These are phyloP conservation scores for Danio choprae DNA, from an alignment of 2,797 vertebrate genomes.

Conservation along the genomic window DNA sequence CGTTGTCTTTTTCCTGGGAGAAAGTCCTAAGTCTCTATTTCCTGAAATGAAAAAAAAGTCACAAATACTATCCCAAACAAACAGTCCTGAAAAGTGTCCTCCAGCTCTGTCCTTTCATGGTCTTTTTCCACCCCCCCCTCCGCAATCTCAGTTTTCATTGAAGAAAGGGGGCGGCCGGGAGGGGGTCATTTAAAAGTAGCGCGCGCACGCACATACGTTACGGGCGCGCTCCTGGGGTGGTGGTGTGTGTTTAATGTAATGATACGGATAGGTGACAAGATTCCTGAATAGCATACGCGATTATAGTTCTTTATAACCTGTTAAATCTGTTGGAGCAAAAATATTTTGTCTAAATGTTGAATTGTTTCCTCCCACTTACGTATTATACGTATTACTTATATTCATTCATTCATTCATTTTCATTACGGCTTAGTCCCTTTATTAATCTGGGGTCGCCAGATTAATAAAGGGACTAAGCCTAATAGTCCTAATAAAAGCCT, in stretches of 20 bases:
- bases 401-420: too few species aligned
- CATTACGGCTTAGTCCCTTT: too few species aligned
- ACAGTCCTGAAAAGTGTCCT: slow-evolving; percentile 42
- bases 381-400: too few species aligned
- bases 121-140: slow-evolving; percentile 61
- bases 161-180: slow-evolving; percentile 56
- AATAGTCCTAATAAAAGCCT: too few species aligned
- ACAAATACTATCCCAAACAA: slow-evolving; percentile 26
- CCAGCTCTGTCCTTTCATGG: slow-evolving; percentile 70
- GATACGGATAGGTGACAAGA: not conserved
- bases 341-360: not conserved
- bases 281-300: too few species aligned
- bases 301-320: not conserved
- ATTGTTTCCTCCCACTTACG: too few species aligned
- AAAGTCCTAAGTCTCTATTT: slow-evolving; percentile 6
- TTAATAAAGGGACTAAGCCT: too few species aligned
- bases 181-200: slow-evolving; percentile 20
- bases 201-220: slow-evolving; percentile 47
- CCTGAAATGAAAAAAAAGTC: not conserved
- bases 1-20: not conserved
- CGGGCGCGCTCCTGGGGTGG: slow-evolving; percentile 32
- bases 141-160: slow-evolving; percentile 74
- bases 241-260: slow-evolving; percentile 5
- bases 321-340: not conserved
- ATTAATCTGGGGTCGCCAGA: too few species aligned